phyloP scores from a whole-genome alignment of 2,797 vertebrate species.

The Borostomias antarcticus region DNA sequence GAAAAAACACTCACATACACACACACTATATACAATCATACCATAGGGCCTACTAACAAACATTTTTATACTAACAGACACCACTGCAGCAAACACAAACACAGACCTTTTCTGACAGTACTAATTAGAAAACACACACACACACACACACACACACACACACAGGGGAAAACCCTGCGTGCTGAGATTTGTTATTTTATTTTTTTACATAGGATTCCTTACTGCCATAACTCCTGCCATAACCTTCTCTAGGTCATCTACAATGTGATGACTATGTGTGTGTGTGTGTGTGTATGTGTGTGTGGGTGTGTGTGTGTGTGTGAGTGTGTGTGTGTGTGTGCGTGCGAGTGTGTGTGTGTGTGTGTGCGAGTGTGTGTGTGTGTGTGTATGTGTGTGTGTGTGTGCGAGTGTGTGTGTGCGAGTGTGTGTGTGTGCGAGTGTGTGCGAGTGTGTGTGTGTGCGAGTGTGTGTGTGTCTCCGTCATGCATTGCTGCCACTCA shows the following conservation, averaged over 20 bases:
- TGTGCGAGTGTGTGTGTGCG: not conserved
- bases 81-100: too few relatives aligned
- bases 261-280: not conserved
- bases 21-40: not conserved
- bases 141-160: slow-evolving; percentile 2
- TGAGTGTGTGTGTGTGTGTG: slow-evolving; percentile 5
- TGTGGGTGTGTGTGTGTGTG: not conserved
- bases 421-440: not conserved
- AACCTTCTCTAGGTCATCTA: too few relatives aligned
- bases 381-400: too few relatives aligned
- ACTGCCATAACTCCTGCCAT: too few relatives aligned
- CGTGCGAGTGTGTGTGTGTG: not conserved
- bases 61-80: too few relatives aligned
- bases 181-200: not conserved
- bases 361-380: not conserved
- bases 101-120: too few relatives aligned
- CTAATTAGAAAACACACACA: not conserved
- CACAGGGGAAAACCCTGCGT: not conserved
- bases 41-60: too few relatives aligned
- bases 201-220: too few relatives aligned
- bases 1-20: not conserved
- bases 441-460: too few relatives aligned
- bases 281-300: slow-evolving; percentile 1
- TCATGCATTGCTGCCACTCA: not conserved
- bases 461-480: slow-evolving; percentile 5